These are phyloP conservation scores for Drosophila picticornis DNA, from an alignment of 2,888 invertebrate genomes.

Conservation along the genomic window DNA sequence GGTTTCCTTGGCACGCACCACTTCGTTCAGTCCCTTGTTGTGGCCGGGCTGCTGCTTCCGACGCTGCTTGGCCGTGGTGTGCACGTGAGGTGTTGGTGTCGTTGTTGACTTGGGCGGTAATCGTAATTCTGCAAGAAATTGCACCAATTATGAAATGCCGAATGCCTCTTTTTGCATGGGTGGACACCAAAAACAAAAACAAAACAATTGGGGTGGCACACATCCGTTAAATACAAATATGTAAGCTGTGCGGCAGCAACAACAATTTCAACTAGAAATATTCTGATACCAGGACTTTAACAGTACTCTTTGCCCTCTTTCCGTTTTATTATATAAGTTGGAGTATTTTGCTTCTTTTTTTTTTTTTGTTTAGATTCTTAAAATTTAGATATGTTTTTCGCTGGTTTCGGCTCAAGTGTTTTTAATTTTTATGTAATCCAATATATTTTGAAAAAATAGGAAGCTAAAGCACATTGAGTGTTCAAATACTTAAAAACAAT, in stretches of 20 bases:
- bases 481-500: not conserved
- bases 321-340: not conserved
- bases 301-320: not conserved
- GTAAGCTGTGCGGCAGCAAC: not conserved
- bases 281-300: conserved; percentile 11
- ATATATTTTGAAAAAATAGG: not conserved
- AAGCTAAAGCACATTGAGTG: too few relatives aligned
- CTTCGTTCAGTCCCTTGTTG: conserved; percentile 85
- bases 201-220: conserved; percentile 44
- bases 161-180: conserved; percentile 40
- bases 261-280: conserved; percentile 35
- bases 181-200: conserved; percentile 29
- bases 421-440: not conserved
- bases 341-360: not conserved
- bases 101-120: conserved; percentile 85
- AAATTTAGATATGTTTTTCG: not conserved
- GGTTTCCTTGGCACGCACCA: conserved; percentile 84
- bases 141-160: conserved; percentile 75
- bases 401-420: not conserved
- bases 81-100: conserved; percentile 82
- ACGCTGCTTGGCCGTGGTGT: conserved; percentile 83
- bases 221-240: conserved; percentile 31
- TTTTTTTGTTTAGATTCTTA: not conserved
- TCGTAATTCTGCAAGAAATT: conserved; percentile 84
- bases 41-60: conserved; percentile 81